Evolutionary conservation across 2,797 vertebrate genomes (phyloP), one percentile per base, ranked within the genome.

Genomic region (Avahi laniger): DNA sequence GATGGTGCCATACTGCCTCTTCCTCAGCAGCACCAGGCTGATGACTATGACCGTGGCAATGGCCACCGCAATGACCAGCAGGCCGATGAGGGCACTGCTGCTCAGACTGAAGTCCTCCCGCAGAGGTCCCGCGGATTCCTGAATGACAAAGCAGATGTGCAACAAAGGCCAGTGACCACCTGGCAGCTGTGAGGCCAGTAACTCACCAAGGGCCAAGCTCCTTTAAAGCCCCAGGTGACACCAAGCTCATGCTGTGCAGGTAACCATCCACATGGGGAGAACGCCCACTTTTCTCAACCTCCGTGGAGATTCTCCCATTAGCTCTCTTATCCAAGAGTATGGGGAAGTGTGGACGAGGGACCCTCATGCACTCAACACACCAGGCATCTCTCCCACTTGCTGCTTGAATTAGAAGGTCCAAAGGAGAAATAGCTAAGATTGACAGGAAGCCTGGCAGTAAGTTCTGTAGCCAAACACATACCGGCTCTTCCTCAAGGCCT

Each of bases 1-100:
- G 99, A 99, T 99, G 97, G 99, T 99, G 84, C 99, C 99, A 0
- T 99, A 99, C 95, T 99, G 99, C 97, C 99, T 99, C 99, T 99
- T 99, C 98, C 99, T 99, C 99, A 99, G 98, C 98, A 99, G 99
- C 98, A 99, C 99, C 98, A 99, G 98, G 97, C 99, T 99, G 98
- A 99, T 99, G 97, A 99, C 99, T 89, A 99, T 99, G 93, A 99
- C 99, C 0, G 99, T 99, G 91, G 99, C 99, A 98, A 99, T 99
- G 98, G 99, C 99, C 97, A 99, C 99, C 0, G 99, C 99, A 18
- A 99, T 99, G 97, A 99, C 99, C 98, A 99, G 97, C 98, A 99
- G 97, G 85, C 99, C 99, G 76, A 99, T 99, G 95, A 99, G 99
- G n/a, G 99, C 99, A 0, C 99, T 99, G 99, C 99, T 99, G 92